Conservation (phyloP, 2,797 vertebrate species). For the Pangasius macronema region DNA sequence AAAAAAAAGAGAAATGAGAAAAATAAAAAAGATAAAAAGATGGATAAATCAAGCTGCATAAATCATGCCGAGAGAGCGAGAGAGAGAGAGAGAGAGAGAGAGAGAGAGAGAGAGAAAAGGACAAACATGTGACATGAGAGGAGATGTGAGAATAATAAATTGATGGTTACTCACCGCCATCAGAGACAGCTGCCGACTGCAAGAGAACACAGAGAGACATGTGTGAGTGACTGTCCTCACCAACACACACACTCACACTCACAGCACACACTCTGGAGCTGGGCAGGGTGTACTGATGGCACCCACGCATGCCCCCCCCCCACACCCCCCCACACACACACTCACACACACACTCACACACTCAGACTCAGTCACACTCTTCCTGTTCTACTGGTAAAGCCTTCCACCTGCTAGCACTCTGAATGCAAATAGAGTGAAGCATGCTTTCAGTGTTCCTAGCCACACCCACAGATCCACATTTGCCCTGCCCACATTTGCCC, state of each 20-base stretch:
- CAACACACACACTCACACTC: conserved; percentile 56
- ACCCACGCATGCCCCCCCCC: conserved; percentile 28
- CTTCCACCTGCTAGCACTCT: conserved; percentile 13
- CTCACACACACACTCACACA: conserved; percentile 34
- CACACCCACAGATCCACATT: conserved; percentile 32
- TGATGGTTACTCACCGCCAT: conserved; percentile 89
- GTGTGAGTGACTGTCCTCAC: conserved; percentile 77
- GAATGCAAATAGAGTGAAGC: conserved; percentile 49
- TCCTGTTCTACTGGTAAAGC: conserved; percentile 44
- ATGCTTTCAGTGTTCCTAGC: conserved; percentile 33
- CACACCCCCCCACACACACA: conserved; percentile 49
- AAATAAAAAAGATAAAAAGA: neutral
- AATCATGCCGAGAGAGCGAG: neutral
- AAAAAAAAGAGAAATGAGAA: neutral
- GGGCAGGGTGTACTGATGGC: conserved; percentile 37
- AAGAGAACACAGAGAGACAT: conserved; percentile 88
- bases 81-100: neutral
- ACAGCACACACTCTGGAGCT: conserved; percentile 38
- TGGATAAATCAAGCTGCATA: neutral
- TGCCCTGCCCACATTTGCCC: conserved; percentile 41
- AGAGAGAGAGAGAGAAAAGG: neutral
- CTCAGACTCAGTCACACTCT: conserved; percentile 24
- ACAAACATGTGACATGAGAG: neutral
- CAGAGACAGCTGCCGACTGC: conserved; percentile 96
- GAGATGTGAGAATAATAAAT: neutral